These are phyloP conservation scores for Condylostylus longicornis DNA, from an alignment of 1,140 invertebrate genomes.

Conservation along the genomic window DNA sequence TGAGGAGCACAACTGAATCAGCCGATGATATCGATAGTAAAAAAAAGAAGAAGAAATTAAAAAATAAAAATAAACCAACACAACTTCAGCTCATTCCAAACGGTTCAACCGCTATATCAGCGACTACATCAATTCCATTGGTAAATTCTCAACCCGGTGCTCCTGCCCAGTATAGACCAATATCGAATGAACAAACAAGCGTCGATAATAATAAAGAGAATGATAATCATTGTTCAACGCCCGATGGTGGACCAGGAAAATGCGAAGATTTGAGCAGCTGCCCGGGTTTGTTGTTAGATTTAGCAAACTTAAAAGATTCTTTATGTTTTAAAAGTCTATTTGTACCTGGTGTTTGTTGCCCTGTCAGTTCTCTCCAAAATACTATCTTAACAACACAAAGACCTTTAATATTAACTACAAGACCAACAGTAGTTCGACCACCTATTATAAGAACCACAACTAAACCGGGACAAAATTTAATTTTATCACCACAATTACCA, in stretches of 20 bases:
- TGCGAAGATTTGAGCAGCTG: conserved; percentile 81
- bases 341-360: conserved; percentile 82
- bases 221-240: conserved; percentile 54
- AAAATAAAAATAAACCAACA: conserved; percentile 22
- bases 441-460: conserved; percentile 4
- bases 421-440: conserved; percentile 8
- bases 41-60: conserved; percentile 1
- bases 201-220: conserved; percentile 24
- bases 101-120: conserved; percentile 7
- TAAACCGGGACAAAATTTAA: not conserved
- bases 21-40: not conserved
- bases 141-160: conserved; percentile 7
- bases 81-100: not conserved
- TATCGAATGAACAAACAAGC: conserved; percentile 17
- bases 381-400: conserved; percentile 22
- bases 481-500: conserved; percentile 10
- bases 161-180: conserved; percentile 19
- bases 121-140: conserved; percentile 8
- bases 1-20: too few relatives aligned
- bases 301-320: conserved; percentile 65
- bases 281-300: conserved; percentile 68
- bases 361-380: conserved; percentile 34
- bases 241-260: conserved; percentile 57
- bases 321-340: conserved; percentile 85
- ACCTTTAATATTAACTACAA: conserved; percentile 35